phyloP scores from a whole-genome alignment of 2,797 vertebrate genomes.

The Meda fulgida region DNA sequence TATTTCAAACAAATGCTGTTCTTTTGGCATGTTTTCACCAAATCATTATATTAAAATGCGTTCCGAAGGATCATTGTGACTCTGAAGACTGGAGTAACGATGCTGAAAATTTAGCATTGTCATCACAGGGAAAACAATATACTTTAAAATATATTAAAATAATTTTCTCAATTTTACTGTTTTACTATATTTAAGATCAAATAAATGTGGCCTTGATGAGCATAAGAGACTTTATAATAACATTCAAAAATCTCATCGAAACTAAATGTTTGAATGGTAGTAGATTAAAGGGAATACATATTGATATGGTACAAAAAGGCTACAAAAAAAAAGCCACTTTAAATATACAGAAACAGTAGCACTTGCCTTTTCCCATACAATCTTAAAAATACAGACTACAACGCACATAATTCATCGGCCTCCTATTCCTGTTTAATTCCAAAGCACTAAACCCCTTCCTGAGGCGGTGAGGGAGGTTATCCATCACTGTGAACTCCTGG shows the following conservation, averaged over 20 bases:
- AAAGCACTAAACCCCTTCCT: slow-evolving; percentile 14
- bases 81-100: background rate
- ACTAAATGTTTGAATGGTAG: background rate
- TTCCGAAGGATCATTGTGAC: background rate
- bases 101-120: background rate
- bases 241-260: background rate
- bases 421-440: slow-evolving; percentile 18
- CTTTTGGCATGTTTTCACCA: too few species aligned
- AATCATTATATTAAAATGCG: background rate
- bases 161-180: background rate
- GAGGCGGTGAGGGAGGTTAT: slow-evolving; percentile 40
- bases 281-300: background rate
- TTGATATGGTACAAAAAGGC: background rate
- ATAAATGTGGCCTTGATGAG: background rate
- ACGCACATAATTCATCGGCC: background rate
- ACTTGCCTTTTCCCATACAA: background rate
- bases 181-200: background rate
- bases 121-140: background rate
- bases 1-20: too few species aligned
- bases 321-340: background rate
- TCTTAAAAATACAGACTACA: slow-evolving; percentile 13
- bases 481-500: slow-evolving; percentile 37
- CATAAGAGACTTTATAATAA: background rate
- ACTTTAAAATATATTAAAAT: background rate
- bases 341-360: background rate